phyloP scores from a whole-genome alignment of 2,113 vertebrate species.

The Cardinalis cardinalis region DNA sequence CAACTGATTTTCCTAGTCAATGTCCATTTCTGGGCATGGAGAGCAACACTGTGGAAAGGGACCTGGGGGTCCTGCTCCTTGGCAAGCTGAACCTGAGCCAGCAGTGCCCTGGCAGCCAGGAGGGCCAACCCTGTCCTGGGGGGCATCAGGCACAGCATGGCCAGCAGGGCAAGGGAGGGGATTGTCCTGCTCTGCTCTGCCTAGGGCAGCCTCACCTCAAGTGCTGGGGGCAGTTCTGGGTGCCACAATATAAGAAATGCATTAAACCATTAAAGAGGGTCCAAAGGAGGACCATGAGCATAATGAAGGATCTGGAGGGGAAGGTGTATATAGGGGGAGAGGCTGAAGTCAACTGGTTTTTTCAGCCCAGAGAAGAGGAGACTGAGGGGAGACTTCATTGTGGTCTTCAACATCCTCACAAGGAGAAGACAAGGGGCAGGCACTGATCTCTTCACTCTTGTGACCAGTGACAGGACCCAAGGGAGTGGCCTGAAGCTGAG shows the following conservation, averaged over 20 bases:
- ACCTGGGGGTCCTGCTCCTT: rapidly evolving
- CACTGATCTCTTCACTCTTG: not conserved
- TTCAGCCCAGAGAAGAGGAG: not conserved
- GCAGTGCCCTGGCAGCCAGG: not conserved
- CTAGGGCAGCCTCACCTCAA: rapidly evolving
- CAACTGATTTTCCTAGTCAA: not conserved
- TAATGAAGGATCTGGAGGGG: not conserved
- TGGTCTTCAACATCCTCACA: not conserved
- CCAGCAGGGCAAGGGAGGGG: not conserved
- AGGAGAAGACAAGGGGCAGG: rapidly evolving
- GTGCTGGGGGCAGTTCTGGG: not conserved
- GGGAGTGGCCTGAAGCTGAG: not conserved
- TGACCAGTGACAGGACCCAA: not conserved
- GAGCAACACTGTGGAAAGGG: not conserved
- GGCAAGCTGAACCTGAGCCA: not conserved
- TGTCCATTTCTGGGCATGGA: not conserved
- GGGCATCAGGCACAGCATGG: not conserved
- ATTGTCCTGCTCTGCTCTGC: not conserved
- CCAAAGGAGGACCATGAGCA: not conserved
- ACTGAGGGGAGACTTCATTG: not conserved
- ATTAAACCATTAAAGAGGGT: rapidly evolving
- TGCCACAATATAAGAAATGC: rapidly evolving
- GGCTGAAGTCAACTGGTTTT: not conserved
- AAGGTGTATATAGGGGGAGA: not conserved
- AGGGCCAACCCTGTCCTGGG: not conserved